phyloP scores from a whole-genome alignment of 2,113 vertebrate genomes.

The Neomonachus schauinslandi region DNA sequence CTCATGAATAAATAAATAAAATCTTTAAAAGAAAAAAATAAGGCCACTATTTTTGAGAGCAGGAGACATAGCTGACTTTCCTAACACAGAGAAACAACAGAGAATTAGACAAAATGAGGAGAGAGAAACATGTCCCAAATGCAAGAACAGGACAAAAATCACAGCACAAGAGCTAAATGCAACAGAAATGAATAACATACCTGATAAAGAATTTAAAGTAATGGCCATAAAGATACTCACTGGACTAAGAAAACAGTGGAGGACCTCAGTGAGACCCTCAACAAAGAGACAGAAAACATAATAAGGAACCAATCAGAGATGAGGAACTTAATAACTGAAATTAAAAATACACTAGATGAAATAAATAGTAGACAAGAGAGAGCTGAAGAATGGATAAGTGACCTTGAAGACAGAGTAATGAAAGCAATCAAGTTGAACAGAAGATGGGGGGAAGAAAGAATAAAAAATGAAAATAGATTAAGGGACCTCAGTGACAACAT shows the following conservation, averaged over 20 bases:
- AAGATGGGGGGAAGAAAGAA: background rate
- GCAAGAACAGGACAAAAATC: background rate
- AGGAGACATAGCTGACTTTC: background rate
- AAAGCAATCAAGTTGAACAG: background rate
- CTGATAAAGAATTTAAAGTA: background rate
- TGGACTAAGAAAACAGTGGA: background rate
- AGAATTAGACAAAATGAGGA: background rate
- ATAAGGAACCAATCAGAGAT: background rate
- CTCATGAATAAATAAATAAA: too few species aligned
- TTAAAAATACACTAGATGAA: background rate
- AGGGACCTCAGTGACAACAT: background rate
- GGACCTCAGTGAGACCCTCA: background rate
- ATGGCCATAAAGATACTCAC: background rate
- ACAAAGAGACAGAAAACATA: background rate
- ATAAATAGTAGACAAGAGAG: background rate
- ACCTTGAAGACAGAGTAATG: background rate
- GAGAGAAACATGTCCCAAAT: background rate
- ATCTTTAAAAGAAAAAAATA: background rate
- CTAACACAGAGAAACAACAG: background rate
- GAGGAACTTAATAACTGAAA: background rate
- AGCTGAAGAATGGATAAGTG: background rate
- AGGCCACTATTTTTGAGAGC: background rate
- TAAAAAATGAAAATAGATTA: background rate
- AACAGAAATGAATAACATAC: background rate
- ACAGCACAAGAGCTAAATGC: background rate